Base-by-base conservation (phyloP, 1,140 invertebrate species). In the Drosophila insularis region DNA sequence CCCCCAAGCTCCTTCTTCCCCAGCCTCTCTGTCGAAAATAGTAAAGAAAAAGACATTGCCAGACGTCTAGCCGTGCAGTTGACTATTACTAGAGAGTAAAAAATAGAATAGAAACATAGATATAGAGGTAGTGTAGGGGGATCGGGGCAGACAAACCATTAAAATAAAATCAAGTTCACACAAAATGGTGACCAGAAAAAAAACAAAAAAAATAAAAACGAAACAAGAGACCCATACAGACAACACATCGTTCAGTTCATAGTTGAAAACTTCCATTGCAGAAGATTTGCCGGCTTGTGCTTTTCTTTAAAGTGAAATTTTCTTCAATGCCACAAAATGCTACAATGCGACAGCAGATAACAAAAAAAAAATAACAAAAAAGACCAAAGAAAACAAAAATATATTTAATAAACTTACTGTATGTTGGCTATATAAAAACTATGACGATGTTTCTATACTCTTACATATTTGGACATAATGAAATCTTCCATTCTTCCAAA, bases 231-330 rank as follows among this genome's bases (percentile, higher is more conserved):
- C 67, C 67, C 63, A 59, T 60, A 76, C 58, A 21, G 23, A 74
- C 62, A 14, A 27, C 62, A 64, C 17, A 68, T 43, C 40, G 50
- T 17, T 46, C 7, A 64, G 40, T 68, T 27, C 27, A 27, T 27
- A 27, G 27, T 27, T 27, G 27, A 27, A 27, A 27, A 27, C 27
- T 27, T 27, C 56, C 43, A 39, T 53, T 37, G 71, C 70, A 73
- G 55, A 73, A 74, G 61, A 67, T 76, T 43, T 46, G 37, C 13
- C 71, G 65, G 73, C 70, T 66, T 85, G 71, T 86, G 74, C 63
- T 74, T 82, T 86, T 87, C 82, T 87, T 76, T 60, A 66, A 86
- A 86, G 82, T 87, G 82, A 86, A 86, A 86, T 79, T 82, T 79
- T 55, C 63, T 67, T 75, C 71, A 86, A 85, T 86, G 74, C 68